Conservation (phyloP, 2,113 vertebrate genomes). For the Ceratotherium simum region DNA sequence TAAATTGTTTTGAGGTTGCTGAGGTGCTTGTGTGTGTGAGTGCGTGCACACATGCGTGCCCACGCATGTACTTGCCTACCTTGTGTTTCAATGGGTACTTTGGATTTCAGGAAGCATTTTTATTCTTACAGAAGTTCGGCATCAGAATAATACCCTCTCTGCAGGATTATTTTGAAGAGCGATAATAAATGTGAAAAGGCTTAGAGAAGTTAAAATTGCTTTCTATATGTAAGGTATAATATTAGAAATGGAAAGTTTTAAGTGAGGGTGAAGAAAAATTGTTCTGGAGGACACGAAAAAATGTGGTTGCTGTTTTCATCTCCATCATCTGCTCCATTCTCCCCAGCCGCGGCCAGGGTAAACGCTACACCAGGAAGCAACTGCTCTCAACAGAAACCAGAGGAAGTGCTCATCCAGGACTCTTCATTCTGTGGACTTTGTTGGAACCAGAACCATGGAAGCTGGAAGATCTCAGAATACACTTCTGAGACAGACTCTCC, state of each 20-base stretch:
- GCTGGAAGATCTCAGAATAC: background rate
- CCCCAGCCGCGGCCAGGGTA: fast-evolving
- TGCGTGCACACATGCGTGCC: fast-evolving
- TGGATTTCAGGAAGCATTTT: conserved; percentile 59
- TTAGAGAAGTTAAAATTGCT: conserved; percentile 75
- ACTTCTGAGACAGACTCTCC: background rate
- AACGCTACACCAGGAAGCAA: fast-evolving
- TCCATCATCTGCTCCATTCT: background rate
- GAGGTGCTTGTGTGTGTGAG: background rate
- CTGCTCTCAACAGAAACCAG: background rate
- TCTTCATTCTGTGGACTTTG: background rate
- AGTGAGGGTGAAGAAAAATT: conserved; percentile 48
- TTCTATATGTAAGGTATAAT: conserved; percentile 64
- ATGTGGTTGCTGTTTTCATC: background rate
- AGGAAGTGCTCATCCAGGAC: background rate
- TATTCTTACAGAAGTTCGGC: conserved; percentile 33
- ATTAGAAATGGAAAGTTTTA: conserved; percentile 66
- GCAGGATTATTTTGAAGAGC: conserved; percentile 71
- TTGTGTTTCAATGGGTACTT: conserved; percentile 40
- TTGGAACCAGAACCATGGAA: background rate
- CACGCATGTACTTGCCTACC: background rate
- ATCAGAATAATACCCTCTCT: conserved; percentile 56
- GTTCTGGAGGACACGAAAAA: conserved; percentile 32
- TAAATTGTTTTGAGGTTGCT: background rate
- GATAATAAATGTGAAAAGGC: conserved; percentile 63